Base-by-base conservation (phyloP, 2,797 vertebrate genomes). In the Enteromius anoplus region DNA sequence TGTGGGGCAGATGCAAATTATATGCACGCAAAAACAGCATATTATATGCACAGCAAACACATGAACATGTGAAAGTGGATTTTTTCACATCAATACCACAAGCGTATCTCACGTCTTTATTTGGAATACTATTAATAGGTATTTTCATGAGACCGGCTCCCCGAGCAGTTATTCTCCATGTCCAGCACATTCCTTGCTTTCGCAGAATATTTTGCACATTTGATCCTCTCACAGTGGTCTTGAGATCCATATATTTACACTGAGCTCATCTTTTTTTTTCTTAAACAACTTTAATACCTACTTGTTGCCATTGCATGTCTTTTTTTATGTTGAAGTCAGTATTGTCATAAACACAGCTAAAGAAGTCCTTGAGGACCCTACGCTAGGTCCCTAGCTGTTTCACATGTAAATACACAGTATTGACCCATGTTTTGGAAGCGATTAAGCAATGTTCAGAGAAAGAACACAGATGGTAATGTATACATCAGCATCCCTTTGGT, bases 391-490 rank as follows among this genome's bases (percentile, higher is more conserved):
- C 23, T 60, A 2, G 23, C 58, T 60, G 58, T 21, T 80, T 58
- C 15, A 60, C 78, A 42, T 71, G 15, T 34, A 62, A 7, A 29
- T 29, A 7, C 29, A 64, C 19, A 51, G 77, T 66, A 78, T 23
- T 72, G 68, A 72, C 53, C 53, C 7, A 23, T 62, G 40, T 12
- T 81, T 62, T 47, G 23, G 10, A 23, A 34, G 2, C 0, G 11
- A 62, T 72, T 62, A 42, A 53, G n/a, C n/a, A 58, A 53, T 80
- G 29, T 40, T 17, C 49, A 29, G 26, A 69, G 49, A 70, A 26
- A 80, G 15, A 71, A 47, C 66, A 72, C 68, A 81, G 79, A 72
- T 62, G 79, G 68, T 21, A 47, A 47, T 17, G 66, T 9, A 23
- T 21, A 80, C n/a, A 42, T 42, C 49, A 55, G 34, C n/a, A 29